A percentile compares a stretch with the other conserved stretches of the same genome.
These are phyloP conservation scores for Donacobius atricapilla DNA, from an alignment of 2,113 vertebrate species.

Conservation along the genomic window DNA sequence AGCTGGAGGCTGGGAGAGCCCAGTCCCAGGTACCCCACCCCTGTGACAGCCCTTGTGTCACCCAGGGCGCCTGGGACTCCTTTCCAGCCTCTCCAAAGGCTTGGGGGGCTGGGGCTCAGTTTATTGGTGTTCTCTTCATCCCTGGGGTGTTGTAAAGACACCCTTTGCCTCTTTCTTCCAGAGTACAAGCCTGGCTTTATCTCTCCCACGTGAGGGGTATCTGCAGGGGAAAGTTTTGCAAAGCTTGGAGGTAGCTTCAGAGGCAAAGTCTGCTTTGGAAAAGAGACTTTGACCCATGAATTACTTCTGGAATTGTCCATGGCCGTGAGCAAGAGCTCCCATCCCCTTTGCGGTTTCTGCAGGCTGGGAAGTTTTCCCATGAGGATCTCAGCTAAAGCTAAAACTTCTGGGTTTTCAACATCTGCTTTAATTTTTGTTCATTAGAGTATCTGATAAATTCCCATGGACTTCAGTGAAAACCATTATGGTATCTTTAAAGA, in stretches of 20 bases:
- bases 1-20: neutral
- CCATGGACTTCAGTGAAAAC: neutral
- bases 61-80: neutral
- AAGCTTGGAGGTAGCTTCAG: neutral
- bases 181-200: accelerated
- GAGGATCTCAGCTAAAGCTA: neutral
- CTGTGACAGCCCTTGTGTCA: accelerated
- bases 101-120: neutral
- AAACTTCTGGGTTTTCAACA: neutral
- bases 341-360: neutral
- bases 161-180: neutral
- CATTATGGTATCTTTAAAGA: neutral
- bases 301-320: neutral
- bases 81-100: neutral
- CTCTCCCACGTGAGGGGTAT: neutral
- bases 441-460: neutral
- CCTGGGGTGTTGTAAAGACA: neutral
- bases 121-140: neutral
- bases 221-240: neutral
- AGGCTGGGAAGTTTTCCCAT: neutral
- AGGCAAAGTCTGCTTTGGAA: neutral
- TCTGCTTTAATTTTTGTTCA: neutral
- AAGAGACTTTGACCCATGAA: neutral
- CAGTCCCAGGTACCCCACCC: no score
- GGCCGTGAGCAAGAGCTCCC: neutral